Conservation (phyloP, 2,113 vertebrate genomes). For the Pimephales promelas region DNA sequence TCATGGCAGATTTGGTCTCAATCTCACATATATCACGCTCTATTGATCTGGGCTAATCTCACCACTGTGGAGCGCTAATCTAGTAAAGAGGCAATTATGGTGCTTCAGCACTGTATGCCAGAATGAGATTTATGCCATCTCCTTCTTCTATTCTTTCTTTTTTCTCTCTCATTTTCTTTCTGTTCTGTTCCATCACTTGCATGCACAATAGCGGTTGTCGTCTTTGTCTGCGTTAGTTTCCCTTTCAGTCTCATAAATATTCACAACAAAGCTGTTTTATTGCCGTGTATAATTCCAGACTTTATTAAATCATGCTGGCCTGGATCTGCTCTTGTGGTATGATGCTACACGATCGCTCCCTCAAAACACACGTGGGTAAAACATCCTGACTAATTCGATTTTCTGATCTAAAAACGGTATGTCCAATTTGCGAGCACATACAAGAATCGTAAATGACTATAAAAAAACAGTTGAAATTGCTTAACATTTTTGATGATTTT, state of each 20-base stretch:
- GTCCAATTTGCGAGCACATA: not conserved
- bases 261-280: constrained; percentile 56
- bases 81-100: constrained; percentile 63
- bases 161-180: constrained; percentile 18
- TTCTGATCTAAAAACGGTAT: no score
- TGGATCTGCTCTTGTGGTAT: constrained; percentile 33
- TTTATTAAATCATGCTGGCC: constrained; percentile 63
- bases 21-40: constrained; percentile 57
- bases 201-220: constrained; percentile 11
- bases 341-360: not conserved
- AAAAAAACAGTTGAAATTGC: no score
- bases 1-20: constrained; percentile 58
- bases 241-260: constrained; percentile 60
- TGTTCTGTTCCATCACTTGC: constrained; percentile 17
- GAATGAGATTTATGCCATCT: constrained; percentile 45
- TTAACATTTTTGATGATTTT: no score
- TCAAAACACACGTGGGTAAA: not conserved
- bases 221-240: constrained; percentile 32
- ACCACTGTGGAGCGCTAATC: constrained; percentile 60
- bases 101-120: constrained; percentile 54
- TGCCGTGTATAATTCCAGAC: constrained; percentile 64
- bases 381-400: no score
- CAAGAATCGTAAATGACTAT: no score
- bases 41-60: constrained; percentile 64
- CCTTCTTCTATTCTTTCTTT: constrained; percentile 17